A percentile compares a stretch with the other conserved stretches of the same genome.
phyloP scores from a whole-genome alignment of 2,797 vertebrate genomes.

The Mus minutoides region DNA sequence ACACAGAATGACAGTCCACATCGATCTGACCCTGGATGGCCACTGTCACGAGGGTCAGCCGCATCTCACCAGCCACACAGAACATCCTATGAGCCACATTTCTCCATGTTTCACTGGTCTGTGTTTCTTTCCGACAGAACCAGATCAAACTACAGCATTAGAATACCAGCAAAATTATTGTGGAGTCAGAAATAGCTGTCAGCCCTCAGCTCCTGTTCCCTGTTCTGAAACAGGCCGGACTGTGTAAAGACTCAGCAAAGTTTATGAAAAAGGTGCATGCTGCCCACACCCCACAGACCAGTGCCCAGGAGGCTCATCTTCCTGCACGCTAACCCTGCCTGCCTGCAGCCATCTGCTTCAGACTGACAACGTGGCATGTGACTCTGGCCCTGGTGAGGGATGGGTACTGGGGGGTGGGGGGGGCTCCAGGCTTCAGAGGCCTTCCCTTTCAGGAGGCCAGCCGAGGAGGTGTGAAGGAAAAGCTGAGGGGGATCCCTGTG shows the following conservation, averaged over 20 bases:
- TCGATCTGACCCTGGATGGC: not conserved
- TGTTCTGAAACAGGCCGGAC: slow-evolving; percentile 48
- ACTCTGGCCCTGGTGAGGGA: not conserved
- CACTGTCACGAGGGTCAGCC: not conserved
- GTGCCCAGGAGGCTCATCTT: not conserved
- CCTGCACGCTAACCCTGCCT: not conserved
- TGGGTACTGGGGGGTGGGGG: not conserved
- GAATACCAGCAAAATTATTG: not conserved
- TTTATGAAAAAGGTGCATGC: not conserved
- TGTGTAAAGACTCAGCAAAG: slow-evolving; percentile 29
- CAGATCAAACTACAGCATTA: not conserved
- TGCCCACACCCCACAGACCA: not conserved
- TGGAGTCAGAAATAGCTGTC: not conserved
- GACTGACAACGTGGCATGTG: not conserved
- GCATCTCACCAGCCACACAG: fast-evolving
- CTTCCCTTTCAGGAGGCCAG: not conserved
- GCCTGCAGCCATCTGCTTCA: not conserved
- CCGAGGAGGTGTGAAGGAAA: slow-evolving; percentile 46
- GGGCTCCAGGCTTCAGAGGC: not conserved
- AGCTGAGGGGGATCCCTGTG: not conserved
- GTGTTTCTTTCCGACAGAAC: slow-evolving; percentile 5
- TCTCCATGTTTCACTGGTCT: not conserved
- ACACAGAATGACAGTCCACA: not conserved
- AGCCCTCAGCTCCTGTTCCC: not conserved
- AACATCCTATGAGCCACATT: not conserved